Evolutionary conservation across 2,797 vertebrate species (phyloP), one percentile per base, ranked within the genome.

Genomic region (Hafferia zeledoni): DNA sequence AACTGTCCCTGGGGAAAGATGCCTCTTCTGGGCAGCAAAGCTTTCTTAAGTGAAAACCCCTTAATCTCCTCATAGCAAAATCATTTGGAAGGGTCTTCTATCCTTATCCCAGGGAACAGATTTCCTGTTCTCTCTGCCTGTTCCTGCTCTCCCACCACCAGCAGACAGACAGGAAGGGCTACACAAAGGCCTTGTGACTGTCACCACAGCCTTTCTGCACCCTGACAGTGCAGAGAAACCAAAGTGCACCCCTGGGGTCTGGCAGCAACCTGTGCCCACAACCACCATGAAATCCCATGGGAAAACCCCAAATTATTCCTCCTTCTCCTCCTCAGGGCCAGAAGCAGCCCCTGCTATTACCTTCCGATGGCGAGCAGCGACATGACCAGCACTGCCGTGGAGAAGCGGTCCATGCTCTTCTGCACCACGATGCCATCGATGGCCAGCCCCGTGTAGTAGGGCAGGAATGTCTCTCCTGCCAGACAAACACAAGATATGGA

Each of bases 401-500:
- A 97, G 94, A 99, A 99, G 89, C 98, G 93, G 76, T 98, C 98
- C 99, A 99, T 99, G 97, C 98, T 99, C 94, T 99, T 98, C 93
- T 99, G 98, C 93, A 98, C 98, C 95, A 99, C 98, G 5, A 99
- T 99, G 65, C 98, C 98, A 1, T 99, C 99, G 3, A 99, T 99
- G 81, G 98, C 99, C 80, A 98, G 96, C 39, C 99, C 99, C 0
- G 99, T 99, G 97, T 98, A 99, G 96, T 97, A 99, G 2, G 99
- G 99, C 55, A 99, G 98, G 93, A 99, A 99, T 49, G 98, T 98
- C 95, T 99, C 99, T 91, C 99, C 99, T 99, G 76, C 28, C 61
- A 1, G 71, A 80, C 18, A 87, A 90, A 20, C 50, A 94, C 25
- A 83, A 52, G 12, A 89, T 10, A 44, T 1, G 16, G 13, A 25